Base-by-base conservation (phyloP, 2,797 vertebrate genomes). In the Pyrrhura leucotis region DNA sequence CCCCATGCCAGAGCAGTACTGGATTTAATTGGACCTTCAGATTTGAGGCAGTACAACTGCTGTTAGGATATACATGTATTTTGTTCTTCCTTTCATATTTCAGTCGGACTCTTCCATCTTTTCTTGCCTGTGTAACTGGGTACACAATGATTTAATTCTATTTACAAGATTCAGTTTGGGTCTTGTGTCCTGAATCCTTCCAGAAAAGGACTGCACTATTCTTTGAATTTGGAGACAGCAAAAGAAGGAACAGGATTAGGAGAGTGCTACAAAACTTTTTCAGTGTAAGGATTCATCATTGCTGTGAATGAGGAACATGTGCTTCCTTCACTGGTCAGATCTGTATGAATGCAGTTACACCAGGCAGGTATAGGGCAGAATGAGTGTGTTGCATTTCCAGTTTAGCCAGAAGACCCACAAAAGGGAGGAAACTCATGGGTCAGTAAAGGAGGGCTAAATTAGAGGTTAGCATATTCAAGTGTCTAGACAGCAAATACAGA, bases 401-500 rank as follows among this genome's bases (percentile, higher is more conserved):
- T 96, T 93, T 79, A 96, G 88, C 95, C 95, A 97, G 95, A 89
- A 97, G 95, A 94, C 96, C 95, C 92, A 96, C 93, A 95, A 85
- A 78, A 91, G 87, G 92, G 93, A 97, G 93, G 93, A 93, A 96
- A 93, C 89, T 75, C 91, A 93, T 94, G 92, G 95, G 95, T 96
- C 96, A 96, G 92, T 97, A 92, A 94, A 94, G 92, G 93, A 96
- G 91, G 89, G 79, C 89, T 96, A 96, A 97, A 97, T 96, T 96
- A 97, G 95, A 96, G 93, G 92, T 96, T 96, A 94, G 95, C 88
- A 85, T 96, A 97, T 95, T 96, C 87, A 89, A 97, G 95, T 94
- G 95, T 97, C 95, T 97, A 96, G 96, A 96, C 96, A 95, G 95
- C 69, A 50, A 96, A 94, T 91, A 96, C 95, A 97, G 96, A 97